A percentile compares a stretch with the other conserved stretches of the same genome.
Evolutionary conservation across 2,888 invertebrate genomes (phyloP).

Genomic region (Onchidella celtica): DNA sequence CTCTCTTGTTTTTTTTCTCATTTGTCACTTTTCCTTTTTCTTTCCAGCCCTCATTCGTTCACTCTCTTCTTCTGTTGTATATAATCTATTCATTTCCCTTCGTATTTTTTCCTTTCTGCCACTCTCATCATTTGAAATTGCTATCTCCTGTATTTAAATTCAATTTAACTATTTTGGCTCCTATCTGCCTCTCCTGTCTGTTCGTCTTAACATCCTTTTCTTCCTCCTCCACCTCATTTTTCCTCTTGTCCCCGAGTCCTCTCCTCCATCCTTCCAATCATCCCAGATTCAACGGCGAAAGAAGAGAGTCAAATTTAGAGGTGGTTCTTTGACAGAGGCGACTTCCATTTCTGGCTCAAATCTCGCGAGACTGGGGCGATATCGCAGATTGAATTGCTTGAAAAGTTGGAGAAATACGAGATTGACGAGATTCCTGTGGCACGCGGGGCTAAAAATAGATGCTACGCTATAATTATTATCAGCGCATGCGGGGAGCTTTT

Average conservation of each 20-base stretch:
- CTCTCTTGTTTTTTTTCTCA: not conserved
- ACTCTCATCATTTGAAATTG: not conserved
- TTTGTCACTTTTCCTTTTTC: constrained; percentile 15
- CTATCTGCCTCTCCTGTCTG: not conserved
- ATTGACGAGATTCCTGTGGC: too few species aligned
- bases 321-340: too few species aligned
- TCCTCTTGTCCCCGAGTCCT: not conserved
- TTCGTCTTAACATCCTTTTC: constrained; percentile 10
- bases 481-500: too few species aligned
- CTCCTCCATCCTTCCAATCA: not conserved
- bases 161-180: not conserved
- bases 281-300: too few species aligned
- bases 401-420: too few species aligned
- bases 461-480: too few species aligned
- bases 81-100: too few species aligned
- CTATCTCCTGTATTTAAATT: not conserved
- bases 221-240: not conserved
- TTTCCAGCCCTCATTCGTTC: not conserved
- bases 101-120: not conserved
- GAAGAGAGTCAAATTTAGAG: too few species aligned
- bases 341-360: too few species aligned
- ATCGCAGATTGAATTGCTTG: too few species aligned
- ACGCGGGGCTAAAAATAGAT: too few species aligned
- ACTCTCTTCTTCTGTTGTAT: not conserved
- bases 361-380: too few species aligned